A percentile compares a stretch with the other conserved stretches of the same genome.
phyloP scores from a whole-genome alignment of 2,797 vertebrate species.

The Silurus aristotelis region DNA sequence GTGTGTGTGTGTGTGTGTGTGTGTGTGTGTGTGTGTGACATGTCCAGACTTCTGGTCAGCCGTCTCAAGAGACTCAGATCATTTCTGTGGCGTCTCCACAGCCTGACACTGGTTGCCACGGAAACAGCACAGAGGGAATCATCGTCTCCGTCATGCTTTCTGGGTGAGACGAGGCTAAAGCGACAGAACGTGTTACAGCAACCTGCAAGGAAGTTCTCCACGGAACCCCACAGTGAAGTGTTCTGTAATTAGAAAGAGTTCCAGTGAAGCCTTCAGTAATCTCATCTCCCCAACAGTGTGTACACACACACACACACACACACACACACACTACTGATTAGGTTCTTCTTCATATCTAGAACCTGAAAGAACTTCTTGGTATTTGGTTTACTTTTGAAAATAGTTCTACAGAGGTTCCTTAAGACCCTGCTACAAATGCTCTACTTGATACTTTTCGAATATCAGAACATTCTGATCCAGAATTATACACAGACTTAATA shows the following conservation, averaged over 20 bases:
- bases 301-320: too few relatives aligned
- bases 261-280: neutral
- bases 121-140: slow-evolving; percentile 34
- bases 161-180: neutral
- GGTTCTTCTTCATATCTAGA: neutral
- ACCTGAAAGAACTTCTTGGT: neutral
- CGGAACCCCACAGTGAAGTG: neutral
- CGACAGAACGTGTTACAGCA: neutral
- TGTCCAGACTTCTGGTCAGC: slow-evolving; percentile 42
- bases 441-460: neutral
- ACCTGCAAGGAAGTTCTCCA: neutral
- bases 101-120: slow-evolving; percentile 1
- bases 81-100: neutral
- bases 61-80: slow-evolving; percentile 33
- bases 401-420: neutral
- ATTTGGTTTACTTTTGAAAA: neutral
- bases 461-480: neutral
- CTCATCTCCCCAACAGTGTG: too few relatives aligned
- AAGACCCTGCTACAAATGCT: neutral
- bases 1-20: neutral
- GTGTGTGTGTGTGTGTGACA: neutral
- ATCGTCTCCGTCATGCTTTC: neutral
- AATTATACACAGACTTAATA: neutral
- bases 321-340: neutral
- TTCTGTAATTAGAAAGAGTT: neutral